These are phyloP conservation scores for Metopia argyrocephala DNA, from an alignment of 2,888 invertebrate species.

Conservation along the genomic window DNA sequence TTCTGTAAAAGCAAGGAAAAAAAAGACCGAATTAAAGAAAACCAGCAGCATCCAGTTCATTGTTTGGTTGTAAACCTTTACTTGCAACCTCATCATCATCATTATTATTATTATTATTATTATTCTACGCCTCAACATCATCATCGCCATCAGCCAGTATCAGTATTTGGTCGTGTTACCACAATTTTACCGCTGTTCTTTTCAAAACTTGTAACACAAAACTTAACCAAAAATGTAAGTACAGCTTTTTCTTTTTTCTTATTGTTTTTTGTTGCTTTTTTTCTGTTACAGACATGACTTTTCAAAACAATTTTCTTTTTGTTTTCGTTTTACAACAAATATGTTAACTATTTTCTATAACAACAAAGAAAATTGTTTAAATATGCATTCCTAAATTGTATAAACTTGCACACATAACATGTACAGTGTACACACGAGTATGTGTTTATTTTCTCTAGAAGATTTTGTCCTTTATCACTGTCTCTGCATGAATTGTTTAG, in stretches of 20 bases:
- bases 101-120: slow-evolving; percentile 49
- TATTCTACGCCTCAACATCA: background rate
- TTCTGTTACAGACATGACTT: slow-evolving; percentile 13
- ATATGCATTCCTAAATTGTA: too few relatives aligned
- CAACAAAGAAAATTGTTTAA: background rate
- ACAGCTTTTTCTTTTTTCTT: slow-evolving; percentile 55
- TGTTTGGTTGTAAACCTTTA: slow-evolving; percentile 41
- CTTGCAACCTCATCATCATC: slow-evolving; percentile 26
- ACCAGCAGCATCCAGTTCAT: slow-evolving; percentile 38
- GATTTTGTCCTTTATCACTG: slow-evolving; percentile 58
- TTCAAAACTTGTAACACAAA: slow-evolving; percentile 47
- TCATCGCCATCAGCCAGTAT: slow-evolving; percentile 21
- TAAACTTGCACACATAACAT: background rate
- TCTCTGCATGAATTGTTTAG: background rate
- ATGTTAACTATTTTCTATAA: background rate
- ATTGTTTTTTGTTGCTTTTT: slow-evolving; percentile 1
- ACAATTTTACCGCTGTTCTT: slow-evolving; percentile 60
- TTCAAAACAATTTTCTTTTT: slow-evolving; percentile 12
- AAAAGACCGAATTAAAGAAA: slow-evolving; percentile 30
- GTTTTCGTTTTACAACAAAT: background rate
- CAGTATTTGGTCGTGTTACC: slow-evolving; percentile 57
- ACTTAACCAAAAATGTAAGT: slow-evolving; percentile 63
- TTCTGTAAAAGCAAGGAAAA: background rate
- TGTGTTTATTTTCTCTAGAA: slow-evolving; percentile 38
- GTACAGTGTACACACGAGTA: background rate